Percentiles rank a stretch among this genome's conserved stretches.
Evolutionary conservation across 2,888 invertebrate genomes (phyloP).

Genomic region (Iphiclides podalirius): DNA sequence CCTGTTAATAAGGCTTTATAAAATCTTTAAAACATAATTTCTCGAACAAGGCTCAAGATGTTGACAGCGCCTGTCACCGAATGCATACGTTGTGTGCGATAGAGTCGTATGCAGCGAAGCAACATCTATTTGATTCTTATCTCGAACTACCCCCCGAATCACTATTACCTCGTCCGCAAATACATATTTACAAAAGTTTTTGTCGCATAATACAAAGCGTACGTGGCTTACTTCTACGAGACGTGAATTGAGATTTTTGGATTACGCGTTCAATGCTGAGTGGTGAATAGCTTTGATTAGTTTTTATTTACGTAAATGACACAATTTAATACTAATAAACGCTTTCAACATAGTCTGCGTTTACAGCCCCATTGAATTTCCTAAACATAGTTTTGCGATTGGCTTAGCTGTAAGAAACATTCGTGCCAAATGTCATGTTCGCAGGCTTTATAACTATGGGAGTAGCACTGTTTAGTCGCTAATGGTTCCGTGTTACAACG

Average conservation of each 20-base stretch:
- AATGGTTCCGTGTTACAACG: no score
- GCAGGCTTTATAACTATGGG: background rate
- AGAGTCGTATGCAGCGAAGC: slow-evolving; percentile 70
- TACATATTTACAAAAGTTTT: slow-evolving; percentile 10
- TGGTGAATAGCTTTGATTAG: background rate
- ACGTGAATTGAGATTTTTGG: no score
- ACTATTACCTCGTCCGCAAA: slow-evolving; percentile 30
- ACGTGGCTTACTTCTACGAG: background rate
- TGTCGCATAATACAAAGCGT: slow-evolving; percentile 6
- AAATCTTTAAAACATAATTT: slow-evolving; percentile 37
- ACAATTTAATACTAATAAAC: no score
- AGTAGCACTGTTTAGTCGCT: no score
- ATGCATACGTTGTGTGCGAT: slow-evolving; percentile 66
- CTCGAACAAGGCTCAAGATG: slow-evolving; percentile 65
- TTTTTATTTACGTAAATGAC: slow-evolving; percentile 26
- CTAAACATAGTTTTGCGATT: no score
- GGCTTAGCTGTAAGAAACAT: background rate
- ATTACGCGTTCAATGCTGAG: no score
- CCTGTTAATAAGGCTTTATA: no score
- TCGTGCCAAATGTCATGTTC: background rate
- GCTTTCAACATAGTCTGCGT: no score
- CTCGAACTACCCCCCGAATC: slow-evolving; percentile 44
- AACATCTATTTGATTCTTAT: slow-evolving; percentile 80
- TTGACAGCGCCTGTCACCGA: slow-evolving; percentile 58
- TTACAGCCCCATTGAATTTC: no score